Conservation (phyloP, 2,797 vertebrate species). For the Antennarius maculatus region DNA sequence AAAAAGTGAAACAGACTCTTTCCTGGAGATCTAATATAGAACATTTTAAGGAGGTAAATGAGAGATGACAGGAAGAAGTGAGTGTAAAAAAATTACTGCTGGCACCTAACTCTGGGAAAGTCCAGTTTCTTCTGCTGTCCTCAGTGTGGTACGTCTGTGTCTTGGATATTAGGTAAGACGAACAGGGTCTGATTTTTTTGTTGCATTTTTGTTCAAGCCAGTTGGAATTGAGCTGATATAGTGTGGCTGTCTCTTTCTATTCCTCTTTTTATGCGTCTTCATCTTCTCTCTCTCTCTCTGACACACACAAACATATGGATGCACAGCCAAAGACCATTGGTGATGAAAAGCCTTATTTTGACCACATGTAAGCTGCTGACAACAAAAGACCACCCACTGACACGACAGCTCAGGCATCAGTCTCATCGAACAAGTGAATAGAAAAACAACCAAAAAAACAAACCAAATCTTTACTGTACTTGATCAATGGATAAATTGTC, state of each 20-base stretch:
- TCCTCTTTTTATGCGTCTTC: background rate
- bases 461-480: background rate
- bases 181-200: slow-evolving; percentile 21
- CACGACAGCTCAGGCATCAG: slow-evolving; percentile 5
- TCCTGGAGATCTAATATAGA: background rate
- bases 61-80: slow-evolving; percentile 6
- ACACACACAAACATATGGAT: slow-evolving; percentile 15
- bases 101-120: slow-evolving; percentile 38
- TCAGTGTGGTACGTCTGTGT: slow-evolving; percentile 19
- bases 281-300: background rate
- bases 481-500: background rate
- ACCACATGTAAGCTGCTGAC: slow-evolving; percentile 66
- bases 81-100: slow-evolving; percentile 9
- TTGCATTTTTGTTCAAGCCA: slow-evolving; percentile 38
- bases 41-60: slow-evolving; percentile 4
- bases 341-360: slow-evolving; percentile 47
- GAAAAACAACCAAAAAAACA: background rate
- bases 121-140: slow-evolving; percentile 37
- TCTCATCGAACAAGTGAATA: slow-evolving; percentile 17
- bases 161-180: slow-evolving; percentile 17
- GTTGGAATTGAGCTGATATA: slow-evolving; percentile 40
- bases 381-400: slow-evolving; percentile 64
- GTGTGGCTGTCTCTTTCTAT: slow-evolving; percentile 2
- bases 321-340: slow-evolving; percentile 42
- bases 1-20: background rate